Evolutionary conservation across 2,797 vertebrate genomes (phyloP), one percentile per base, ranked within the genome.

Genomic region (Pseudocheirus occidentalis): DNA sequence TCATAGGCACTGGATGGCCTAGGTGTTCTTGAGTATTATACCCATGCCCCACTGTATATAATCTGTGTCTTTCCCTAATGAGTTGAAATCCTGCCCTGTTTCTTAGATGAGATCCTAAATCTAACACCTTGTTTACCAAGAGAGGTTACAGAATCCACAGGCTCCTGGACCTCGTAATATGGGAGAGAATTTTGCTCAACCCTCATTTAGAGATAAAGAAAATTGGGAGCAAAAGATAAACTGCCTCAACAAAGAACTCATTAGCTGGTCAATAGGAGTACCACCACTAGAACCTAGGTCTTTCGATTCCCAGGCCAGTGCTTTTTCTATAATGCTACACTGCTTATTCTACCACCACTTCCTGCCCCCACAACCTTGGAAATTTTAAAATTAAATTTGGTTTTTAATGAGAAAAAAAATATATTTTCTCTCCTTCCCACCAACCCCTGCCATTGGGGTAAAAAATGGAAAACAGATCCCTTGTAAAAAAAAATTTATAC

Each of bases 191-290:
- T n/a, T 28, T 66, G 27, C 24, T 31, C 27, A 66, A 95, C 5
- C 73, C 31, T 58, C 14, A 56, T 96, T 95, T 90, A 73, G 55
- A 91, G 54, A 91, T 56, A 55, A 95, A 55, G 52, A 95, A 94
- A 91, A 66, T 16, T 52, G 91, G 95, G 29, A 54, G 50, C 4
- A 3, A 93, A 92, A 96, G 94, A 94, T 27, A 0, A 90, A 97
- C 56, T 16, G n/a, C 95, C 73, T 93, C 92, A 3, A 28, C 62
- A 55, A 92, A 94, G 55, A 53, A 53, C 12, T n/a, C 52, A 34
- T 46, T 57, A 90, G 21, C 5, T 66, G 11, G 59, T 90, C 92
- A 62, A 34, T 55, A 31, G 7, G 27, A 56, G 27, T 73, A 50
- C 40, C 55, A 92, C 89, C 14, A n/a, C 40, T 55, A 73, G 14